These are phyloP conservation scores for Calameuta filiformis DNA, from an alignment of 2,888 invertebrate genomes.

Conservation along the genomic window DNA sequence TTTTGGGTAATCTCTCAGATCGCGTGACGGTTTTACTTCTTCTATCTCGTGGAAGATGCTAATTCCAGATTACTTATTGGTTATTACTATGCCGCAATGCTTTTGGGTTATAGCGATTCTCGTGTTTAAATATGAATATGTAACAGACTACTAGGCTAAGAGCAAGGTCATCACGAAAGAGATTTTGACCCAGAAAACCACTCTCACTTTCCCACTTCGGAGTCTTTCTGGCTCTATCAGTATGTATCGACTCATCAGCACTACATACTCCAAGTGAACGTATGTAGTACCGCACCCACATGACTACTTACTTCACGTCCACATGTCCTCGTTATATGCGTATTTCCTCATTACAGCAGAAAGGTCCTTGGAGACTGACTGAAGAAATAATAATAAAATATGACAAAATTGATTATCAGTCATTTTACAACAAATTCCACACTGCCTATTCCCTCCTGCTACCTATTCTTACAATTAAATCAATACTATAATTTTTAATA, in stretches of 20 bases:
- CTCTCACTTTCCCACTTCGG: constrained; percentile 44
- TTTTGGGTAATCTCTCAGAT: neutral
- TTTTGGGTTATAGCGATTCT: neutral
- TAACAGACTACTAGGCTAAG: neutral
- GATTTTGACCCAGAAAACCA: constrained; percentile 23
- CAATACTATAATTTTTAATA: neutral
- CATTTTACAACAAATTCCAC: neutral
- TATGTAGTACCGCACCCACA: neutral
- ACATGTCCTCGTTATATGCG: neutral
- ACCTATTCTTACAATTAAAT: neutral
- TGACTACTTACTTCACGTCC: neutral
- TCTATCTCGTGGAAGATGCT: neutral
- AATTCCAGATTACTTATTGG: too few species aligned
- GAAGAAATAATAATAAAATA: neutral
- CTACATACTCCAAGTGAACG: neutral
- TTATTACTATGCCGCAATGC: neutral
- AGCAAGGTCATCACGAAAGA: constrained; percentile 3
- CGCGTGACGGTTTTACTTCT: neutral
- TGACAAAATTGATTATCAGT: neutral
- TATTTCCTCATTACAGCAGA: neutral
- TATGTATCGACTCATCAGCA: constrained; percentile 33
- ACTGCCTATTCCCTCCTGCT: neutral
- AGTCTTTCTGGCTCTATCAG: constrained; percentile 31
- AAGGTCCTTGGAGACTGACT: neutral
- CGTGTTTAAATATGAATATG: neutral